Evolutionary conservation across 2,113 vertebrate genomes (phyloP), one percentile per base, ranked within the genome.

Genomic region (Thamnaconus septentrionalis): DNA sequence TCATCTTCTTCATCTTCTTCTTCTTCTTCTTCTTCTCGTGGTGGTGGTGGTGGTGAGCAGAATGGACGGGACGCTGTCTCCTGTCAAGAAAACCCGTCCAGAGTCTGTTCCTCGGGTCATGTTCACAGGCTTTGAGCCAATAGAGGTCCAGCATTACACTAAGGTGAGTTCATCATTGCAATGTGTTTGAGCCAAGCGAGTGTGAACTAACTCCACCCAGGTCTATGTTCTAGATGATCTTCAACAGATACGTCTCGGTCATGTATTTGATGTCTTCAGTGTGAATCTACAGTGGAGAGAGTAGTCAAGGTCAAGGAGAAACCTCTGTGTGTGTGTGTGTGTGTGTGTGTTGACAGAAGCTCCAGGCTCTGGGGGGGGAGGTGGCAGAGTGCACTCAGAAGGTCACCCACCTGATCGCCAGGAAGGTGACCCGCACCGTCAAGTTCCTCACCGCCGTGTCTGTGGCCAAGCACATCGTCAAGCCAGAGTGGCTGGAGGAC

Each of bases 361-460:
- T 99, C 0, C 94, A 97, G 10, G 92, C 96, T 69, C 91, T 99
- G 6, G 97, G 97, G 0, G 97, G 97, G 0, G 97, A 98, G 82
- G 91, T 98, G 7, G 93, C 94, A 0, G 96, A 98, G 64, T 94
- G 88, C 40, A 87, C 90, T 10, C 94, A 93, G 89, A 98, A 95
- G 42, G 95, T 94, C 73, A 98, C 96, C 4, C 97, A 99, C 76
- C 89, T 99, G 2, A 73, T 98, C 42, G 96, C 97, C 71, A 93
- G 83, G 83, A 98, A 96, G 84, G 97, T 99, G 86, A 97, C 94
- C 0, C 93, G 97, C 51, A 99, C 97, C 0, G 94, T 98, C 56
- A 99, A 99, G 79, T 99, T 99, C 87, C 93, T 99, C 66, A 96
- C 94, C 0, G 94, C 96, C n/a, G 92, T 99, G 82, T 97, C 97